Conservation (phyloP, 2,113 vertebrate genomes). For the Nothocercus julius region DNA sequence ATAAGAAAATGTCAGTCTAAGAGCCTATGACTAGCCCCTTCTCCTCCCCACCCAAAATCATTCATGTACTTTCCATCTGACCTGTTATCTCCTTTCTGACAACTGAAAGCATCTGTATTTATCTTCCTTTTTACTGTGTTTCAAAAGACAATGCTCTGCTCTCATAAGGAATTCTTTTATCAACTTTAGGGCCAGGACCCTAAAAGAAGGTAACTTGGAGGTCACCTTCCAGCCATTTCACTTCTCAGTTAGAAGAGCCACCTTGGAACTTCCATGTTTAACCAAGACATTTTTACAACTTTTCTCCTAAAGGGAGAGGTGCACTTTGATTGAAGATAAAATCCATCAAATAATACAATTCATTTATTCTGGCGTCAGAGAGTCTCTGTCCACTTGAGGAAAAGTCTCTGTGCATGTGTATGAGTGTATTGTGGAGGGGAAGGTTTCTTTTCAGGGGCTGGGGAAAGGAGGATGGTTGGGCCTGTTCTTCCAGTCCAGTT, state of each 20-base stretch:
- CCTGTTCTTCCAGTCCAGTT: constrained; percentile 25
- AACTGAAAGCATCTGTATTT: constrained; percentile 55
- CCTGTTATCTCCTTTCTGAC: constrained; percentile 25
- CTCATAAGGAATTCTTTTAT: constrained; percentile 17
- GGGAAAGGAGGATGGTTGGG: neutral
- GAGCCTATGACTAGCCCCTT: neutral
- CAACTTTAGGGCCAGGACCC: constrained; percentile 20
- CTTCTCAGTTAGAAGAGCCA: constrained; percentile 8
- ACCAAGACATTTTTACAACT: constrained; percentile 52
- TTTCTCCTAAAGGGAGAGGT: constrained; percentile 23
- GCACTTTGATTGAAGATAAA: constrained; percentile 48
- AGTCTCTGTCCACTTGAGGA: constrained; percentile 37
- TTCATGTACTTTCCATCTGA: constrained; percentile 8
- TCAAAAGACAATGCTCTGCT: constrained; percentile 16
- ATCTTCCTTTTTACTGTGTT: constrained; percentile 49
- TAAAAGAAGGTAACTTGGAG: constrained; percentile 31
- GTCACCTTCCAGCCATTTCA: constrained; percentile 41
- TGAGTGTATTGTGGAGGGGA: neutral
- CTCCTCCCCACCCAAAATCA: neutral
- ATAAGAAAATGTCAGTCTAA: constrained; percentile 45
- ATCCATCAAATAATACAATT: constrained; percentile 41
- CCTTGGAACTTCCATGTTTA: constrained; percentile 51
- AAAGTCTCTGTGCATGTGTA: neutral
- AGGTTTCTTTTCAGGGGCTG: neutral
- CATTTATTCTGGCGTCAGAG: neutral